phyloP scores from a whole-genome alignment of 2,888 invertebrate genomes.

The Idaea aversata region DNA sequence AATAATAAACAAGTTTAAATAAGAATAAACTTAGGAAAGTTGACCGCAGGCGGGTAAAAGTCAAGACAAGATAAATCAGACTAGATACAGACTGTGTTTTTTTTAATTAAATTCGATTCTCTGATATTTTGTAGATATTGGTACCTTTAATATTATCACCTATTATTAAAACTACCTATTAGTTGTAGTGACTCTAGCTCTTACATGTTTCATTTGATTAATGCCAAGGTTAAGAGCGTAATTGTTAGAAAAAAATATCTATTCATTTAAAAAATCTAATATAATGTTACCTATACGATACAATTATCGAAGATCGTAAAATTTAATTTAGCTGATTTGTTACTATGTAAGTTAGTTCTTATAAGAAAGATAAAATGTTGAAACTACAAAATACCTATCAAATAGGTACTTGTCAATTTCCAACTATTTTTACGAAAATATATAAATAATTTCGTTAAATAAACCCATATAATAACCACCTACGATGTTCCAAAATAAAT shows the following conservation, averaged over 20 bases:
- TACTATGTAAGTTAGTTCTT: background rate
- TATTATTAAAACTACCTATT: background rate
- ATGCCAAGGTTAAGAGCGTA: background rate
- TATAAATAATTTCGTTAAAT: no score
- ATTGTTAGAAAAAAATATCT: background rate
- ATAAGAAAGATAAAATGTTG: background rate
- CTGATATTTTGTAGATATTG: no score
- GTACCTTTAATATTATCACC: background rate
- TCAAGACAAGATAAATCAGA: no score
- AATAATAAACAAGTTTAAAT: no score
- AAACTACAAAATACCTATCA: background rate
- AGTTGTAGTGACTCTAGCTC: background rate
- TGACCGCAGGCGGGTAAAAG: no score
- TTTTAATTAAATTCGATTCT: no score
- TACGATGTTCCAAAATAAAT: slow-evolving; percentile 48
- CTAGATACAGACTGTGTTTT: no score
- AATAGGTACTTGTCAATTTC: no score
- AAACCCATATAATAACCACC: slow-evolving; percentile 39
- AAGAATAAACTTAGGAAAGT: no score
- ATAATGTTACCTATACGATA: background rate
- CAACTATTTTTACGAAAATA: no score
- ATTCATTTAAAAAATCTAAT: background rate
- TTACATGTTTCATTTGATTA: background rate
- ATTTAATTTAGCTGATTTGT: background rate
- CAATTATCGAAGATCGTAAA: background rate